Base-by-base conservation (phyloP, 2,113 vertebrate genomes). In the Coptodon bakossiorum region DNA sequence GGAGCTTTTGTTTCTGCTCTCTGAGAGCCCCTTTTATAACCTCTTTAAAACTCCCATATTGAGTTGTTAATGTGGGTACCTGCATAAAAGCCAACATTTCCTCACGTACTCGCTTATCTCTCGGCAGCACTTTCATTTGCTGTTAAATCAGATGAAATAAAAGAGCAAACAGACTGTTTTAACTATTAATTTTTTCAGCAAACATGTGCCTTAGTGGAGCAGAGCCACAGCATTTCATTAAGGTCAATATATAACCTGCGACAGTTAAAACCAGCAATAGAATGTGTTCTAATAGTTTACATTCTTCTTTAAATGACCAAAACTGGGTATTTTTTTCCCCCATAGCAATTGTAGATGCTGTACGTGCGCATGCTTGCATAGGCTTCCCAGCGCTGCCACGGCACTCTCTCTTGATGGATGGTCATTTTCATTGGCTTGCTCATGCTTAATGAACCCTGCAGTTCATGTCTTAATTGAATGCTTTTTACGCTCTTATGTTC, bases 401-500 rank as follows among this genome's bases (percentile, higher is more conserved):
- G 86, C 90, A 86, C 89, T 95, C 90, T 89, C 84, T 85, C 85
- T 92, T 95, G 94, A 96, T 96, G 90, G 94, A 96, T 96, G 93
- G 91, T 94, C 92, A 96, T 95, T 96, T 96, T 95, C 94, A 95
- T 95, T 79, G 92, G 94, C 94, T 91, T 94, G 90, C 90, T 94
- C 89, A 92, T 82, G 94, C 92, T 95, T 95, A 96, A 96, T 96
- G 95, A 96, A 96, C 93, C 95, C 90, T 93, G 90, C 92, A 93
- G 73, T 95, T 94, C 89, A 93, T 90, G 91, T 94, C 95, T 95
- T 96, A 96, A 97, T 95, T 96, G 94, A 96, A 96, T 92, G 95
- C 93, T 94, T 94, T 95, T 94, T 93, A 86, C 93, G 88, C 90
- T 90, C 88, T 91, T 80, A 80, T 92, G 91, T 94, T 94, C 86